Percentiles rank a stretch among this genome's conserved stretches.
Evolutionary conservation across 2,113 vertebrate genomes (phyloP).

Genomic region (Odontophorus gujanensis): DNA sequence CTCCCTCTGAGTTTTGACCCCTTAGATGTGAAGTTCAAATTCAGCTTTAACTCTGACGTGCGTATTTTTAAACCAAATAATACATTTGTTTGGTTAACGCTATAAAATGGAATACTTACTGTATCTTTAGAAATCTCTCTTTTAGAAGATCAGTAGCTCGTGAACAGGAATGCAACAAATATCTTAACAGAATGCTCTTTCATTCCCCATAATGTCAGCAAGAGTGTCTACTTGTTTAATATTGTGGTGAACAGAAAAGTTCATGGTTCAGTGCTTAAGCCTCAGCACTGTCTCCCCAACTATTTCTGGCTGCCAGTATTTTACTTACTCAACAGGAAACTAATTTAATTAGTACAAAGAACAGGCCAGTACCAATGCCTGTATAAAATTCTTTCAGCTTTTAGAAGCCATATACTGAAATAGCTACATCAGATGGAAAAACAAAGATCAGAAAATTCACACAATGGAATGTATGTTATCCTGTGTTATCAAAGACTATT

Average conservation of each 20-base stretch:
- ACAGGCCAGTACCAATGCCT: conserved; percentile 37
- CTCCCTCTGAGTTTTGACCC: conserved; percentile 27
- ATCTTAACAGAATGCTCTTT: conserved; percentile 52
- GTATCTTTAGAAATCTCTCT: conserved; percentile 20
- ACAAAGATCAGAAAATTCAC: background rate
- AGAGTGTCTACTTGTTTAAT: conserved; percentile 62
- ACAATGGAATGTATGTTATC: conserved; percentile 30
- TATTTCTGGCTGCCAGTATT: conserved; percentile 55
- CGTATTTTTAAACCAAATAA: background rate
- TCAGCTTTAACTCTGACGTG: background rate
- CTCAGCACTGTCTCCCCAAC: conserved; percentile 53
- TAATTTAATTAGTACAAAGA: conserved; percentile 69
- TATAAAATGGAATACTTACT: conserved; percentile 32
- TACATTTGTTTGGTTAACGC: conserved; percentile 30
- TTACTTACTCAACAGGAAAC: conserved; percentile 69
- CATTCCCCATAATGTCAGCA: conserved; percentile 55
- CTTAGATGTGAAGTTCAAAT: conserved; percentile 27
- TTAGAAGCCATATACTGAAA: conserved; percentile 14
- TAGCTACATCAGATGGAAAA: conserved; percentile 7
- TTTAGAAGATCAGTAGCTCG: conserved; percentile 30
- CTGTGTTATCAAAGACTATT: conserved; percentile 27
- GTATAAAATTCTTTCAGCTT: conserved; percentile 38
- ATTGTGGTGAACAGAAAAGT: conserved; percentile 61
- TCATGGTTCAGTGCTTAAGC: conserved; percentile 64
- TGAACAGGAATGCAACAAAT: conserved; percentile 19